Evolutionary conservation across 2,113 vertebrate species (phyloP).

Genomic region (Notarius lentiginosus): DNA sequence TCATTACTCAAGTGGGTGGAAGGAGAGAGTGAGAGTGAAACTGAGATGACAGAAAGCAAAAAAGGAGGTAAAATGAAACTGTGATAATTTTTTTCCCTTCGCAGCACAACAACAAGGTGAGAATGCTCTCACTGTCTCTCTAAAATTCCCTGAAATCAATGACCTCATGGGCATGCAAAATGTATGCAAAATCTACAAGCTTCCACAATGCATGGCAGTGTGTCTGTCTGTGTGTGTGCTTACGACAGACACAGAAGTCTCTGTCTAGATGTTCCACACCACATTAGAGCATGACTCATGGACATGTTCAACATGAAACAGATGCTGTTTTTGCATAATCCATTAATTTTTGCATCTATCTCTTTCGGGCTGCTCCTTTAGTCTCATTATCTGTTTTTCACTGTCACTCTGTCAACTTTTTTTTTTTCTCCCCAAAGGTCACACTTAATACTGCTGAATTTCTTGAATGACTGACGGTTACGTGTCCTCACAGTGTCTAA

Average conservation of each 20-base stretch:
- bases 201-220: conserved; percentile 42
- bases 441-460: not conserved
- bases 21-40: conserved; percentile 24
- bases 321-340: conserved; percentile 32
- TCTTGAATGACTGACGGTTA: not conserved
- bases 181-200: conserved; percentile 54
- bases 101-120: conserved; percentile 17
- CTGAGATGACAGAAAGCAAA: not conserved
- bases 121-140: conserved; percentile 38
- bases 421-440: not conserved
- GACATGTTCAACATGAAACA: conserved; percentile 15
- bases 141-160: conserved; percentile 25
- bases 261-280: conserved; percentile 42
- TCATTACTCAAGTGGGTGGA: not conserved
- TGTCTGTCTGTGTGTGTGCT: conserved; percentile 15
- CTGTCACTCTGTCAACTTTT: not conserved
- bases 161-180: conserved; percentile 53
- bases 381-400: not conserved
- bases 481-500: not conserved
- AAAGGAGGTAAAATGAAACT: not conserved
- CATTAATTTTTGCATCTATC: conserved; percentile 16
- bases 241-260: conserved; percentile 40
- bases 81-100: conserved; percentile 8
- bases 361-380: conserved; percentile 1
- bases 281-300: conserved; percentile 32